Evolutionary conservation across 2,797 vertebrate genomes (phyloP).

Genomic region (Ctenochaetus hawaiiensis): DNA sequence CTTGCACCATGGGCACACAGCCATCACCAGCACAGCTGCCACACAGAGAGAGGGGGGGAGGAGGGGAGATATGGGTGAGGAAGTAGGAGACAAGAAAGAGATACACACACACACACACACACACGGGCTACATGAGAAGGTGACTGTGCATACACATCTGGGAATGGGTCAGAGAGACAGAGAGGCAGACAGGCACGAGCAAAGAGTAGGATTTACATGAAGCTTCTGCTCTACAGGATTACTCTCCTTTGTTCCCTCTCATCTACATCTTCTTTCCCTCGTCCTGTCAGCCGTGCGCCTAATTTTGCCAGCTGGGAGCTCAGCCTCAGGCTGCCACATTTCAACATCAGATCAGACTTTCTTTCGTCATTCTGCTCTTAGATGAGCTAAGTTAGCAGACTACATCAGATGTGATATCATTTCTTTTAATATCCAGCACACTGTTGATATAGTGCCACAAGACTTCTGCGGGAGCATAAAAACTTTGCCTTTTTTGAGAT

Average conservation of each 20-base stretch:
- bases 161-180: constrained; percentile 57
- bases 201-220: constrained; percentile 50
- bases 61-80: constrained; percentile 46
- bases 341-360: constrained; percentile 58
- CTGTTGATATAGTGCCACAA: constrained; percentile 2
- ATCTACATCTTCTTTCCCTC: constrained; percentile 57
- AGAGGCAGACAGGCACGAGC: constrained; percentile 49
- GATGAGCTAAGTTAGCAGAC: constrained; percentile 39
- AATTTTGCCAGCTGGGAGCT: constrained; percentile 73
- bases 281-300: constrained; percentile 59
- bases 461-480: neutral
- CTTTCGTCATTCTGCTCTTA: constrained; percentile 34
- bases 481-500: neutral
- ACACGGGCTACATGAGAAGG: constrained; percentile 47
- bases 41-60: constrained; percentile 56
- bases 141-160: constrained; percentile 59
- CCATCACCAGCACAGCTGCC: constrained; percentile 87
- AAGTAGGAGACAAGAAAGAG: constrained; percentile 57
- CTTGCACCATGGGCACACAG: constrained; percentile 84
- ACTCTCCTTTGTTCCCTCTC: constrained; percentile 61
- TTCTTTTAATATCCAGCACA: constrained; percentile 20
- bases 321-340: constrained; percentile 66
- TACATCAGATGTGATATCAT: constrained; percentile 46
- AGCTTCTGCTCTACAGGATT: constrained; percentile 59
- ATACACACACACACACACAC: constrained; percentile 21